A percentile compares a stretch with the other conserved stretches of the same genome.
These are phyloP conservation scores for Danaus chrysippus DNA, from an alignment of 2,888 invertebrate genomes.

Conservation along the genomic window DNA sequence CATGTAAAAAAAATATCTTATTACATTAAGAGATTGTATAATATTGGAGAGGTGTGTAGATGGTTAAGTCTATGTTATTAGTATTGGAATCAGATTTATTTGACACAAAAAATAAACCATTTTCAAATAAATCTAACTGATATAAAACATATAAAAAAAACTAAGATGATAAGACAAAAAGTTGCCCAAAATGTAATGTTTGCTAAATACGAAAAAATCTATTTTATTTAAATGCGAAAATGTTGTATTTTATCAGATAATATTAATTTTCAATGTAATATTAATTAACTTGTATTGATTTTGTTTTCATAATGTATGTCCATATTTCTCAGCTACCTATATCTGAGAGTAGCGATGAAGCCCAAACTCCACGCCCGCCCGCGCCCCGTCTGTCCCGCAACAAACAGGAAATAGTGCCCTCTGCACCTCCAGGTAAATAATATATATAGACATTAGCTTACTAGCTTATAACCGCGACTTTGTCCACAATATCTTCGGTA, in stretches of 20 bases:
- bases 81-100: too few relatives aligned
- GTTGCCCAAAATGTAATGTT: too few relatives aligned
- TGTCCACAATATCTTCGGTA: too few relatives aligned
- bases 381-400: conserved; percentile 33
- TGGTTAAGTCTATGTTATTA: too few relatives aligned
- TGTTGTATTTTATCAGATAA: neutral
- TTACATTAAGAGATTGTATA: too few relatives aligned
- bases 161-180: too few relatives aligned
- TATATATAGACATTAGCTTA: neutral
- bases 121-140: too few relatives aligned
- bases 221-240: neutral
- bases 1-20: neutral
- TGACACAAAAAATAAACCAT: too few relatives aligned
- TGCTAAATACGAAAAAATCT: too few relatives aligned
- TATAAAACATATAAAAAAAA: too few relatives aligned
- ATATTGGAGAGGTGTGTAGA: too few relatives aligned
- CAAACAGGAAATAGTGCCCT: conserved; percentile 47
- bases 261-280: neutral
- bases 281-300: neutral
- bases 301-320: conserved; percentile 3
- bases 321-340: conserved; percentile 58
- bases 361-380: conserved; percentile 48
- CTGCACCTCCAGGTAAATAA: conserved; percentile 60
- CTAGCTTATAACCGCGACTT: too few relatives aligned
- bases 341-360: conserved; percentile 73